Evolutionary conservation across 2,888 invertebrate genomes (phyloP).

Genomic region (Agriopis marginaria): DNA sequence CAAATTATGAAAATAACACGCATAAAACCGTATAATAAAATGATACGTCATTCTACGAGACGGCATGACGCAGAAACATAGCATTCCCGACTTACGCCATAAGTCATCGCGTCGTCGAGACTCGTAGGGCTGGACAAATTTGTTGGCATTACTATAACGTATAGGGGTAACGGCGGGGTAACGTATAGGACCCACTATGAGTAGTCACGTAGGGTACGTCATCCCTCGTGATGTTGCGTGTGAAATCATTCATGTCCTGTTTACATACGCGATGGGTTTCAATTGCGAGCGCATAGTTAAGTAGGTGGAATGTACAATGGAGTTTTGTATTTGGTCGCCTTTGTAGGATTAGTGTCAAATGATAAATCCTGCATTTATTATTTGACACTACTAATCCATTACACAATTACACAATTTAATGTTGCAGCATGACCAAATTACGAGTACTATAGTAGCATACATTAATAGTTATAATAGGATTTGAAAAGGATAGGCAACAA

Average conservation of each 20-base stretch:
- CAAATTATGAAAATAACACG: constrained; percentile 1
- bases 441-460: too few species aligned
- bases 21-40: constrained; percentile 23
- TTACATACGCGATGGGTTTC: constrained; percentile 59
- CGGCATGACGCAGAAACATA: constrained; percentile 47
- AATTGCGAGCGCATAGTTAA: constrained; percentile 58
- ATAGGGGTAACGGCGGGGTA: constrained; percentile 52
- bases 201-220: constrained; percentile 44
- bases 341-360: neutral
- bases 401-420: too few species aligned
- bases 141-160: constrained; percentile 65
- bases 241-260: constrained; percentile 65
- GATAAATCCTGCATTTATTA: too few species aligned
- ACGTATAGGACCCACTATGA: constrained; percentile 31
- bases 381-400: too few species aligned
- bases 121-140: constrained; percentile 66
- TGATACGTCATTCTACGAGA: constrained; percentile 26
- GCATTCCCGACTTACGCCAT: constrained; percentile 45
- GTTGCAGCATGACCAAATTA: too few species aligned
- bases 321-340: constrained; percentile 28
- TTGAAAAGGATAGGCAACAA: too few species aligned
- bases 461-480: too few species aligned
- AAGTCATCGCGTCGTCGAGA: constrained; percentile 58
- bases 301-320: constrained; percentile 44
- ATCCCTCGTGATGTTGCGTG: constrained; percentile 52